Evolutionary conservation across 1,140 invertebrate genomes (phyloP), one percentile per base, ranked within the genome.

Genomic region (Euglossa dilemma): DNA sequence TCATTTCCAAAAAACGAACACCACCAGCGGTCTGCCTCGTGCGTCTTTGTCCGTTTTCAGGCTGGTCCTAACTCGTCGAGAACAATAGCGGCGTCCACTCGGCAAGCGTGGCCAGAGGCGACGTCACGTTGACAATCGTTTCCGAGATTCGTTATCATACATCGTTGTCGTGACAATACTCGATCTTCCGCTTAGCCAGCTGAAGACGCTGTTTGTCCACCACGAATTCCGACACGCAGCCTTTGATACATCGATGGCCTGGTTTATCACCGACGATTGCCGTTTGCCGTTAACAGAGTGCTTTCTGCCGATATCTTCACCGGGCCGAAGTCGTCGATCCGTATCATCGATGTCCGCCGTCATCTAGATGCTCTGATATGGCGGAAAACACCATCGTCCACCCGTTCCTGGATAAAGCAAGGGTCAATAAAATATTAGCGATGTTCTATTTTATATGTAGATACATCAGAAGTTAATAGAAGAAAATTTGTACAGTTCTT

Each of bases 151-250:
- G 89, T 88, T 92, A 94, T 94, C 93, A 94, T 91, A 94, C 94
- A 78, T 95, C 94, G 87, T 95, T 95, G 85, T 95, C 94, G 86
- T 94, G 94, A 83, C 94, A 95, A 77, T 93, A 93, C n/a, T 94
- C 92, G 67, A 94, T 93, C 72, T 92, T 94, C 66, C 94, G 90
- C 78, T 93, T 92, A 18, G 93, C 89, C 25, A 95, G 70, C n/a
- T 93, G 93, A 59, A 95, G 80, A 61, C 93, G 91, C 80, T 94
- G 92, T 84, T 94, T 95, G 87, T 96, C 95, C 43, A 96, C 94
- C 63, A 95, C 92, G 79, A 96, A 95, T 76, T 95, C 92, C 25
- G 95, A 94, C 50, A 97, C 94, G 92, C 96, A 97, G n/a, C 96
- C 96, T 2, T 94, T 93, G 89, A 96, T 95, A 23, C 96, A 96